Percentiles rank a stretch among this genome's conserved stretches.
These are phyloP conservation scores for Virgularia gustaviana DNA, from an alignment of 92 coral and sea anemone species.

Conservation along the genomic window DNA sequence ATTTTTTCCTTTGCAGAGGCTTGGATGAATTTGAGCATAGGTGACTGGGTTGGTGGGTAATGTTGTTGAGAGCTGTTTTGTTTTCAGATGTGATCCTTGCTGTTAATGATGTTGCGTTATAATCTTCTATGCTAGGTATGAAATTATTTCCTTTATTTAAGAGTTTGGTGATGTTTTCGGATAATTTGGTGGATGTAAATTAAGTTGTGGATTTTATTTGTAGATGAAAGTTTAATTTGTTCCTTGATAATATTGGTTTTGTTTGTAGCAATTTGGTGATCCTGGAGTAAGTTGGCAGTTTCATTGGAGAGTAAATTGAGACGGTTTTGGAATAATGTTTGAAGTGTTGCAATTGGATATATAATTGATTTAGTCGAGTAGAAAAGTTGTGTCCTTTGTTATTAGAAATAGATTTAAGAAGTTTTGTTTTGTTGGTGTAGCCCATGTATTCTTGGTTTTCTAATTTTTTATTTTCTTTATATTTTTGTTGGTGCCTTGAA, in stretches of 20 bases:
- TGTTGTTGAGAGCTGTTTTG: background rate
- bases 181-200: background rate
- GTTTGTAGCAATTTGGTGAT: background rate
- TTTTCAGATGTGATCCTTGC: background rate
- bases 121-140: background rate
- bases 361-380: too few species aligned
- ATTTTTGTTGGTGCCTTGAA: too few species aligned
- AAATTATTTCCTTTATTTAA: constrained; percentile 23
- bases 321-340: too few species aligned
- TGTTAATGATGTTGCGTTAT: background rate
- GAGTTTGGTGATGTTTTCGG: background rate
- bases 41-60: background rate
- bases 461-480: too few species aligned
- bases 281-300: background rate
- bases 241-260: background rate
- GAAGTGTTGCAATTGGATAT: too few species aligned
- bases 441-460: too few species aligned
- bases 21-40: background rate
- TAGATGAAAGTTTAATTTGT: background rate
- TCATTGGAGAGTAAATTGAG: background rate
- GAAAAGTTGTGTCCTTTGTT: too few species aligned
- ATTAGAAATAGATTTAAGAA: too few species aligned
- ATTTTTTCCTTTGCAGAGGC: background rate
- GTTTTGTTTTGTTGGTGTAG: too few species aligned
- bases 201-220: constrained; percentile 24